phyloP scores from a whole-genome alignment of 2,888 invertebrate genomes.

The Cotesia congregata region DNA sequence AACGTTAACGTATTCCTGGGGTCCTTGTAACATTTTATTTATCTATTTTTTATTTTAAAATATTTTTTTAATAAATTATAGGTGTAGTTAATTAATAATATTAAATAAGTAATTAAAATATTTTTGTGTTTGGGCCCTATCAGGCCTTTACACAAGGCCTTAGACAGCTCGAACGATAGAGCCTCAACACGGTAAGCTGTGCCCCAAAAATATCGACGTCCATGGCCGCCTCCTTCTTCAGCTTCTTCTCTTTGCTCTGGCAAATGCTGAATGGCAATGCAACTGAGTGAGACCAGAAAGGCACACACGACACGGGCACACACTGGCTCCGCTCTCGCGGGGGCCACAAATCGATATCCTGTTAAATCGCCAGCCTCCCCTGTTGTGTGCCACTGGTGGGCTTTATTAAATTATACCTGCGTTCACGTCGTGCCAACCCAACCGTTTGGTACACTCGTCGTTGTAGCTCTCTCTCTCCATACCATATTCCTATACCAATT shows the following conservation, averaged over 20 bases:
- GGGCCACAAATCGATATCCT: conserved; percentile 64
- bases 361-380: conserved; percentile 64
- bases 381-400: conserved; percentile 46
- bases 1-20: conserved; percentile 19
- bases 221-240: conserved; percentile 63
- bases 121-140: conserved; percentile 53
- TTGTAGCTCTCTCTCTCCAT: conserved; percentile 4
- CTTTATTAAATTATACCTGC: conserved; percentile 56
- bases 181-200: conserved; percentile 54
- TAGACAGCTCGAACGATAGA: conserved; percentile 56
- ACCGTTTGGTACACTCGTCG: conserved; percentile 18
- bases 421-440: conserved; percentile 39
- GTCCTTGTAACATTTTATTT: conserved; percentile 18
- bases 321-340: conserved; percentile 51
- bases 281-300: conserved; percentile 29
- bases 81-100: conserved; percentile 8
- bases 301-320: conserved; percentile 52
- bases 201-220: conserved; percentile 69
- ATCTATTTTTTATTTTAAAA: neutral
- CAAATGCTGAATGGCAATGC: conserved; percentile 29
- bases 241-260: conserved; percentile 46
- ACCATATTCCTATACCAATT: conserved; percentile 19
- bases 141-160: conserved; percentile 57
- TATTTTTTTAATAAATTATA: neutral
- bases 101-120: neutral